Evolutionary conservation across 2,797 vertebrate species (phyloP), one percentile per base, ranked within the genome.

Genomic region (Aeoliscus strigatus): DNA sequence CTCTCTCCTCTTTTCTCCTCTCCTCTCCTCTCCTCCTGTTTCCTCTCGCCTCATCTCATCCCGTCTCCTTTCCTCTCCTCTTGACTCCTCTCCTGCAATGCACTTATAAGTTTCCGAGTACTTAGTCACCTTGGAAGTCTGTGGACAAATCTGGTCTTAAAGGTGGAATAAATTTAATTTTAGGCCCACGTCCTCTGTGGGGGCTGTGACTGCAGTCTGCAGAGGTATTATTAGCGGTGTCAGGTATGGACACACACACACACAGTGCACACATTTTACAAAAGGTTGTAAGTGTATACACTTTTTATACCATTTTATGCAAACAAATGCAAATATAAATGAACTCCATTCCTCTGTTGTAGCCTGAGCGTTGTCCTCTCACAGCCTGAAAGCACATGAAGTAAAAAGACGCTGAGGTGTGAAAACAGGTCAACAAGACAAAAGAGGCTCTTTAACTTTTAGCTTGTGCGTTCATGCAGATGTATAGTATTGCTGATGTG

Each of bases 101-200:
- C 45, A 44, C 52, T 39, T 55, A 40, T 6, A 28, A 39, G 42
- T 30, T 51, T 39, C 53, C 58, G 51, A 31, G 8, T 24, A 16
- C 24, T 35, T 40, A n/a, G 74, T 80, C 76, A 77, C 75, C 79
- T 80, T 77, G 71, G 25, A 50, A 32, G 52, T 55, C 49, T 61
- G 37, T 30, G 28, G 37, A 54, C 37, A 58, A 42, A 70, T 58
- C 46, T 39, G 21, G 23, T 62, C 43, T 62, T 58, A 51, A 36
- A 71, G 55, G 43, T 54, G 58, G 60, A 70, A 75, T 72, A 64
- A 61, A 70, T 73, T 6, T 55, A 61, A 42, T 60, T 71, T 35
- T 16, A 56, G 53, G 18, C 35, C 37, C 53, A 38, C 11, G 43
- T 39, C 50, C 72, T 66, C 75, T 57, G 54, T 61, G 60, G 61